Evolutionary conservation across 2,888 invertebrate species (phyloP), one percentile per base, ranked within the genome.

Genomic region (Pardosa pseudoannulata): DNA sequence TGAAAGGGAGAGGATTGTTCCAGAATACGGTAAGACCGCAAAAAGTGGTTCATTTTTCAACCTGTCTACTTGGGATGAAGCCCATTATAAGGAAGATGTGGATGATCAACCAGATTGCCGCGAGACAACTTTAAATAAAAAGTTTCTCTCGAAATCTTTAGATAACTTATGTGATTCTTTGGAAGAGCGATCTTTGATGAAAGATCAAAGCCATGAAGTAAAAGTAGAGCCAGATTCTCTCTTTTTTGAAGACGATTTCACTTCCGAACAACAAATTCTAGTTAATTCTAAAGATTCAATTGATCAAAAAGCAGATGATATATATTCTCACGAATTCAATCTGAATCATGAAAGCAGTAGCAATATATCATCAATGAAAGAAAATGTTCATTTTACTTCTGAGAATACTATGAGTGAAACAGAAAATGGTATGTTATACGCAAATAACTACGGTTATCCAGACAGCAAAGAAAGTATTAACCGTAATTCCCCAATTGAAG

Each of bases 61-160:
- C 23, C 29, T 83, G 2, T 46, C 83, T 6, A 73, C 83, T 5
- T 83, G 83, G 83, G 83, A 83, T 41, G 78, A 78, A 39, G 78
- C 83, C 31, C 78, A 72, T 56, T 78, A 67, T 29, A 46, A 72
- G n/a, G 28, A 67, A 0, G 65, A 65, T 5, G 68, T 36, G 23
- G 29, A 29, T 29, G 74, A 36, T 27, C 36, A 19, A 27, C 56
- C 28, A 62, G 28, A 36, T 3, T 27, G 11, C 13, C n/a, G 2
- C 27, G 36, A 50, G 1, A 11, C 36, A 13, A 27, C 23, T 27
- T 13, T 65, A 9, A 31, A 32, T 0, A 78, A 71, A 36, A 56
- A 78, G 1, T 62, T 78, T 3, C 75, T 29, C 19, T 82, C 82
- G n/a, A 83, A 78, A 41, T 83, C 83, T 11, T 28, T 83, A 71